phyloP scores from a whole-genome alignment of 2,888 invertebrate genomes.

The Lasioglossum pauxillum region DNA sequence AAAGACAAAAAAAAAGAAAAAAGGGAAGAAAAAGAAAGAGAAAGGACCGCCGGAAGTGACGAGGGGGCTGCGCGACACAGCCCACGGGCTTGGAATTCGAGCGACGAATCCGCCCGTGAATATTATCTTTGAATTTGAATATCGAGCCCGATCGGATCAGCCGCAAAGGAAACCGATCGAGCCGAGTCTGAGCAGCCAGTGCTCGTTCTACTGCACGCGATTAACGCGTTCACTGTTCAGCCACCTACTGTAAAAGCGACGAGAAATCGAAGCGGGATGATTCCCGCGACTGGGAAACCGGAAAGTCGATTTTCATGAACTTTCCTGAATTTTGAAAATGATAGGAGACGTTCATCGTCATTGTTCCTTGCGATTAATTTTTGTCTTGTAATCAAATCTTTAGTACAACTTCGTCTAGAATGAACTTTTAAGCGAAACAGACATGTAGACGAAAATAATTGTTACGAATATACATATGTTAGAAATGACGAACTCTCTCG shows the following conservation, averaged over 20 bases:
- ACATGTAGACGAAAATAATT: too few species aligned
- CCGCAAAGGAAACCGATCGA: constrained; percentile 9
- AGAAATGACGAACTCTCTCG: neutral
- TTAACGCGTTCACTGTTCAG: neutral
- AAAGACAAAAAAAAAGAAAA: neutral
- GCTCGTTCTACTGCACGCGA: neutral
- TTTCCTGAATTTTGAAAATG: neutral
- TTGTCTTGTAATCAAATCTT: too few species aligned
- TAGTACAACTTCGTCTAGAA: too few species aligned
- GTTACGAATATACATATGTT: neutral
- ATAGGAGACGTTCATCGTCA: neutral
- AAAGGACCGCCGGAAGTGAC: constrained; percentile 10
- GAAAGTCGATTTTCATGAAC: neutral
- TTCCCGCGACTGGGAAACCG: neutral
- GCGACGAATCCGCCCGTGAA: constrained; percentile 12
- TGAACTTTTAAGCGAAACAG: neutral
- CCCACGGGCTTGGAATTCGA: constrained; percentile 36
- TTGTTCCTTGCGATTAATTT: too few species aligned
- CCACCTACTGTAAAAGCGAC: neutral
- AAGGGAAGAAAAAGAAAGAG: neutral
- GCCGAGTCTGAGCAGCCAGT: constrained; percentile 12
- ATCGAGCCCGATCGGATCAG: constrained; percentile 16
- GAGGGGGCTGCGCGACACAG: constrained; percentile 13
- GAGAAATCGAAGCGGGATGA: neutral
- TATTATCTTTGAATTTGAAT: constrained; percentile 27